Base-by-base conservation (phyloP, 2,888 invertebrate genomes). In the Eulithis testata region DNA sequence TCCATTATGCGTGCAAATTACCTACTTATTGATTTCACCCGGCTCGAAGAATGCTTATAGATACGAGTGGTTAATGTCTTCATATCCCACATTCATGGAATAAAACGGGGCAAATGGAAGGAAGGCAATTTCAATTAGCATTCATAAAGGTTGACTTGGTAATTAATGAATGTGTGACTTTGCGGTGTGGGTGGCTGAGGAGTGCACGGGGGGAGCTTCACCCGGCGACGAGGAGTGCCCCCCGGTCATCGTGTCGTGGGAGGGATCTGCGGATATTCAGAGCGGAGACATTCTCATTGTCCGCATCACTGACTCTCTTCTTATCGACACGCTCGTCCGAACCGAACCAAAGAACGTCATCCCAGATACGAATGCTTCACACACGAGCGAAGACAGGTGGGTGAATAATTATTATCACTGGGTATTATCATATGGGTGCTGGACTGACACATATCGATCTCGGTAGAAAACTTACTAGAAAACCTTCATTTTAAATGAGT, bases 281-380 rank as follows among this genome's bases (percentile, higher is more conserved):
- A 95, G 95, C 72, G 96, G 96, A 14, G 96, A 96, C 87, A 95
- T 96, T 74, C 94, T 96, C 74, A 94, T 96, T 82, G 95, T 96
- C 54, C 94, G 95, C 85, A 95, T 96, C 86, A 95, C 95, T 76
- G 95, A 96, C 85, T 91, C 94, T 61, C 87, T 94, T 76, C 90
- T 95, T 62, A 89, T 93, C 63, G 89, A 92, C 72, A 81, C 78
- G 69, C 78, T 82, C 69, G 78, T 76, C 58, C 80, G 78, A 54
- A 62, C 78, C 37, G 84, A 85, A 55, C 59, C 72, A 40, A 87
- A 81, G 74, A 90, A 89, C 73, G 73, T 71, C 71, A 84, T 86
- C 69, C 73, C 74, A 63, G 82, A 82, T 53, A 70, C 76, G 62
- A 89, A 89, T 76, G 70, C 80, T 70, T 78, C 89, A 59, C 83